Evolutionary conservation across 2,797 vertebrate species (phyloP), one percentile per base, ranked within the genome.

Genomic region (Hydrolagus colliei): DNA sequence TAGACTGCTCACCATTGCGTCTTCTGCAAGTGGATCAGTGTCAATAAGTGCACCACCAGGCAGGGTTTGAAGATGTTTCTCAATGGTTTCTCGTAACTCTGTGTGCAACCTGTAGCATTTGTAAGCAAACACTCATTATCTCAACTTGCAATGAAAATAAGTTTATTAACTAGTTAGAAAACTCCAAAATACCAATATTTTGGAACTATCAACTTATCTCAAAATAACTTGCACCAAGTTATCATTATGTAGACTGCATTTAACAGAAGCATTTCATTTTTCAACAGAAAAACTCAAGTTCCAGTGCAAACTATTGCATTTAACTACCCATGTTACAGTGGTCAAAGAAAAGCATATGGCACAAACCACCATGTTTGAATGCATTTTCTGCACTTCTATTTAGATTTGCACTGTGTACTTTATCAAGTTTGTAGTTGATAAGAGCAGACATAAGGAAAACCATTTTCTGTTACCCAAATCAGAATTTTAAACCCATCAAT

Each of bases 21-120:
- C 93, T 85, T 96, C 96, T 85, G 93, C 89, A 89, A 90, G 76
- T 1, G 88, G 35, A 86, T 91, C 91, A 76, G 86, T 91, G 86
- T 90, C 93, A 72, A 86, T 27, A 72, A 88, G 89, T 67, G 90
- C 10, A 10, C 88, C 89, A 72, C 88, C 85, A 8, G 96, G 92
- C 86, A 96, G 59, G 71, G 88, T 85, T 41, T 96, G 94, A 79
- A 98, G 90, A 84, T 96, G 95, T 87, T 92, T 95, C 91, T 97
- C 95, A 88, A 97, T 88, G 35, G 91, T 91, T 22, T 95, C 91
- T 88, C 95, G 96, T 88, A 98, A 92, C 89, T 97, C 96, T 62
- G 89, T 87, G 86, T 98, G 94, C 72, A 99, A 92, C 89, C 98
- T 99, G 89, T 27, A 76, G 22, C 73, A 61, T 52, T 52, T 52